Evolutionary conservation across 2,888 invertebrate species (phyloP).

Genomic region (Sturmia bella): DNA sequence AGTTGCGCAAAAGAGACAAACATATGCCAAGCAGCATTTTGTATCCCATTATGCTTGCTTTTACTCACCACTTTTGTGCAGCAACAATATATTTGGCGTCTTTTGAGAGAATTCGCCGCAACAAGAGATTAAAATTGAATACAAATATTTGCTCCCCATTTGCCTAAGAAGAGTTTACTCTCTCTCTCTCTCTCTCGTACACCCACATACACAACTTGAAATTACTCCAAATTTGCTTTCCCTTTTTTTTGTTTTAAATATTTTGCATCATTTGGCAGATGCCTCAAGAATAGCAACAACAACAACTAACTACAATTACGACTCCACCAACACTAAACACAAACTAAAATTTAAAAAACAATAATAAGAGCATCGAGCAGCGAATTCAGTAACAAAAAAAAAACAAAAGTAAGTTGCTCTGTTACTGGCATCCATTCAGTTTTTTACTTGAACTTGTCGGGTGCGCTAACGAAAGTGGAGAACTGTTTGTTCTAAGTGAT

Average conservation of each 20-base stretch:
- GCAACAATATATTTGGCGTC: conserved; percentile 51
- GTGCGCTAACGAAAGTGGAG: conserved; percentile 11
- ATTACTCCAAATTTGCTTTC: background rate
- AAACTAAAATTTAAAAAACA: conserved; percentile 34
- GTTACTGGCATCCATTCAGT: conserved; percentile 43
- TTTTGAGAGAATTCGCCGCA: conserved; percentile 78
- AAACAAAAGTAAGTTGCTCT: conserved; percentile 34
- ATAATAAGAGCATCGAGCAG: background rate
- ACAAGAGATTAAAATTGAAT: conserved; percentile 51
- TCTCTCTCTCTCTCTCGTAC: conserved; percentile 36
- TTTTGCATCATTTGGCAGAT: conserved; percentile 39
- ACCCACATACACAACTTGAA: background rate
- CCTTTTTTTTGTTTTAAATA: background rate
- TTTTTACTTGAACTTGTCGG: conserved; percentile 50
- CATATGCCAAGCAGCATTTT: conserved; percentile 19
- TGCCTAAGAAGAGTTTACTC: background rate
- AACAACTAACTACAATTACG: background rate
- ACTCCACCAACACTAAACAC: conserved; percentile 9
- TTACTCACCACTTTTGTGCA: background rate
- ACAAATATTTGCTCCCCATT: background rate
- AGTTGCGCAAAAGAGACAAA: conserved; percentile 59
- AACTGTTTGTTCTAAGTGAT: conserved; percentile 14
- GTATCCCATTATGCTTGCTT: background rate
- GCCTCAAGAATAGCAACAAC: background rate
- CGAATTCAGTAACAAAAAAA: conserved; percentile 33